phyloP scores from a whole-genome alignment of 2,888 invertebrate species.

The Hipparchia semele region DNA sequence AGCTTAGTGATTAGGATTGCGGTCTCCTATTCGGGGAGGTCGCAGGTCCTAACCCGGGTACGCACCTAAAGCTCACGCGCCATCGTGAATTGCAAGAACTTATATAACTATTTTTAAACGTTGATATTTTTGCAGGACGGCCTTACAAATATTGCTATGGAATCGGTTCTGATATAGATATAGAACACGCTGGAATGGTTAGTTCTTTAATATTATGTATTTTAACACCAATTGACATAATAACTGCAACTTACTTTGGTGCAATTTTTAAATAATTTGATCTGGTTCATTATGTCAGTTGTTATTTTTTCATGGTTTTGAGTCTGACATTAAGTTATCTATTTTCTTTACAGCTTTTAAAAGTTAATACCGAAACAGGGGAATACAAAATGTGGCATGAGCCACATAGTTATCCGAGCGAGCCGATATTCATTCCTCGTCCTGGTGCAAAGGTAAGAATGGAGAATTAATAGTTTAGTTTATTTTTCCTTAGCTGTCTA shows the following conservation, averaged over 20 bases:
- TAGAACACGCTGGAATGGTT: slow-evolving; percentile 35
- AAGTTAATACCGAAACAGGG: slow-evolving; percentile 79
- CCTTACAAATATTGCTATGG: slow-evolving; percentile 42
- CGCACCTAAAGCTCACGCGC: too few species aligned
- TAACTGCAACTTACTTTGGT: too few species aligned
- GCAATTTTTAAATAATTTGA: too few species aligned
- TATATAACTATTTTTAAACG: background rate
- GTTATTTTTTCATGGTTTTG: too few species aligned
- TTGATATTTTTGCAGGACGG: slow-evolving; percentile 29
- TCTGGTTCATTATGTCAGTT: too few species aligned
- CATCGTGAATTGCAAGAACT: too few species aligned
- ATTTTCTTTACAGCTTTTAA: slow-evolving; percentile 35
- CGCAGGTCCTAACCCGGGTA: too few species aligned
- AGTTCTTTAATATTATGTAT: slow-evolving; percentile 1
- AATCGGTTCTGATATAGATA: slow-evolving; percentile 38
- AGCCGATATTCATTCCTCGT: slow-evolving; percentile 87
- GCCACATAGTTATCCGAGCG: slow-evolving; percentile 87
- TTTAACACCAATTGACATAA: too few species aligned
- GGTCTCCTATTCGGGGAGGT: too few species aligned
- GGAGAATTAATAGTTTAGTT: too few species aligned
- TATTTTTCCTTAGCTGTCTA: too few species aligned
- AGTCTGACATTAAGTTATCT: background rate
- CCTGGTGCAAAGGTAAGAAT: slow-evolving; percentile 63
- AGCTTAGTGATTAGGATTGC: too few species aligned
- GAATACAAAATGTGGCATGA: slow-evolving; percentile 85